Percentiles rank a stretch among this genome's conserved stretches.
Evolutionary conservation across 2,113 vertebrate species (phyloP).

Genomic region (Chamaetylas fuelleborni): DNA sequence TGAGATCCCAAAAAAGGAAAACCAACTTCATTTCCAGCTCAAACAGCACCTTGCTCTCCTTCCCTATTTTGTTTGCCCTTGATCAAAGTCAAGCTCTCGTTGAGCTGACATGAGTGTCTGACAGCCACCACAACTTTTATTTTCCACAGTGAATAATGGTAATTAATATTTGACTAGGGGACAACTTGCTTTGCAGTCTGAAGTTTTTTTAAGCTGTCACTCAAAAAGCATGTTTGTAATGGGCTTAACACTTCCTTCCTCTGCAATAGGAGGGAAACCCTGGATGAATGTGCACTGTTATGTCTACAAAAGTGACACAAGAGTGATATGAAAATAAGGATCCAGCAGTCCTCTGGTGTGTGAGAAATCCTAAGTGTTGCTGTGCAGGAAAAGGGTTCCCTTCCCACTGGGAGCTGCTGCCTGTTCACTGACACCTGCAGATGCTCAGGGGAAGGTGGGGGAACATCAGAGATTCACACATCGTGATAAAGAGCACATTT

Average conservation of each 20-base stretch:
- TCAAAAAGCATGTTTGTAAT: background rate
- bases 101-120: background rate
- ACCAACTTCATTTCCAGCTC: background rate
- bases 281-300: background rate
- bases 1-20: background rate
- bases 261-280: background rate
- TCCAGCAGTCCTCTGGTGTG: background rate
- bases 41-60: background rate
- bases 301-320: background rate
- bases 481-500: background rate
- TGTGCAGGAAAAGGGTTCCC: background rate
- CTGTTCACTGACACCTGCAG: background rate
- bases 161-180: background rate
- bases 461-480: background rate
- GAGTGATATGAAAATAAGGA: background rate
- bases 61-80: background rate
- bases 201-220: background rate
- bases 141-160: background rate
- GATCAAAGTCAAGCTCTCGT: background rate
- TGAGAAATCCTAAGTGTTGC: accelerated
- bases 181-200: background rate
- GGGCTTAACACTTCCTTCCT: background rate
- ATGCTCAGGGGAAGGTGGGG: background rate
- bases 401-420: background rate
- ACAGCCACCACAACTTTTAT: background rate